Evolutionary conservation across 2,797 vertebrate genomes (phyloP), one percentile per base, ranked within the genome.

Genomic region (Esox lucius): DNA sequence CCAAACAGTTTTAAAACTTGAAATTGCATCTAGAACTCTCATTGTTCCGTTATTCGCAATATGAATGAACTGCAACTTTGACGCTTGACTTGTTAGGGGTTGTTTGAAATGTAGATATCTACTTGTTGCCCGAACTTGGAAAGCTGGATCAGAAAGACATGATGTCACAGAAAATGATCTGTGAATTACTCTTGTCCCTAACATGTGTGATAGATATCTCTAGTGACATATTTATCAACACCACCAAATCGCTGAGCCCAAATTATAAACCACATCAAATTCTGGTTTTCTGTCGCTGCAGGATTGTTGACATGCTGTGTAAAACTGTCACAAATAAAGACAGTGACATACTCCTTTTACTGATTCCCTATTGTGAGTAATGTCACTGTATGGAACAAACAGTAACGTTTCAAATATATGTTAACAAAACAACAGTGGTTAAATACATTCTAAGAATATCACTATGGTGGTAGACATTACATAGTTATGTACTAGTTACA

Each of bases 21-120:
- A 91, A 89, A 84, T 71, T 73, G 68, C 84, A 83, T 78, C 78
- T 28, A 59, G 80, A 85, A 78, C 64, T 66, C 64, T 65, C 62
- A 65, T 65, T 87, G 76, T 88, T 87, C 86, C 84, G 73, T 69
- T 26, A 33, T 83, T 82, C 83, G 81, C 73, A 74, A 81, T 85
- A 75, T 75, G 39, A 7, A 19, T 78, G 0, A 28, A 79, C 78
- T 79, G 75, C 72, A 24, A 56, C 56, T 61, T n/a, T 31, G 11
- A 68, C 33, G 9, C 66, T 22, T 33, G 19, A 17, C 17, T 66
- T 33, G 31, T 65, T 65, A 24, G 28, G 31, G 16, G 15, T 65
- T 65, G 62, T 31, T 65, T 28, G 13, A 17, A 33, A 31, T 66
- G 26, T 31, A 33, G 64, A 13, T 66, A 33, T 35, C 28, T 66